Evolutionary conservation across 1,140 invertebrate genomes (phyloP), one percentile per base, ranked within the genome.

Genomic region (Elymnias hypermnestra): DNA sequence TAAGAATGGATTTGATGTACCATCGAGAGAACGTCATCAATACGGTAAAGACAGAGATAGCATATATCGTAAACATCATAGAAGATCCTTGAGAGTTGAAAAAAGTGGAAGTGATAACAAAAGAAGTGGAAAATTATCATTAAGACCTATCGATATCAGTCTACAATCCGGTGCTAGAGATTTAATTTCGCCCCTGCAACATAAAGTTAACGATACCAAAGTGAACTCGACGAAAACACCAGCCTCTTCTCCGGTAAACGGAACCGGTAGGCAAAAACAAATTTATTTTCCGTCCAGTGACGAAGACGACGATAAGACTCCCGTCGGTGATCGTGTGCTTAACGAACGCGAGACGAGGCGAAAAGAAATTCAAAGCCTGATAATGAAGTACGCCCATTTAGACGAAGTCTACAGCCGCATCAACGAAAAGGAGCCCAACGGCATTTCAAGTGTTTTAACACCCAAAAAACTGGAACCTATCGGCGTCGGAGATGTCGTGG

Each of bases 301-400:
- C 17, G 87, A 88, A 53, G 87, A 88, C 45, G 86, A 88, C 26
- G 82, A 86, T 18, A 88, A 87, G 41, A 87, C 88, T 0, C 87
- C 87, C 0, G 85, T 87, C 3, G 83, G 83, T 17, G 88, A 90
- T 63, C 87, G 87, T 0, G 83, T 88, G 4, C 81, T 92, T 5
- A 87, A 87, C 42, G 93, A 94, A 45, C 87, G 94, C 12, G 92
- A 93, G 68, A 91, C 91, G 8, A 91, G 91, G 53, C 88, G 94
- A 2, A 94, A 94, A 53, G 94, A 95, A 64, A 94, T 95, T 5
- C 92, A 93, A 70, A 91, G 91, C 49, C 77, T 95, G 5, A 94
- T 95, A 25, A 87, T 91, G 83, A 94, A 94, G 55, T 94, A 94
- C 67, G 89, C 92, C 0, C 90, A 90, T 9, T 72, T 93, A 39